Evolutionary conservation across 2,113 vertebrate species (phyloP).

Genomic region (Panthera tigris): DNA sequence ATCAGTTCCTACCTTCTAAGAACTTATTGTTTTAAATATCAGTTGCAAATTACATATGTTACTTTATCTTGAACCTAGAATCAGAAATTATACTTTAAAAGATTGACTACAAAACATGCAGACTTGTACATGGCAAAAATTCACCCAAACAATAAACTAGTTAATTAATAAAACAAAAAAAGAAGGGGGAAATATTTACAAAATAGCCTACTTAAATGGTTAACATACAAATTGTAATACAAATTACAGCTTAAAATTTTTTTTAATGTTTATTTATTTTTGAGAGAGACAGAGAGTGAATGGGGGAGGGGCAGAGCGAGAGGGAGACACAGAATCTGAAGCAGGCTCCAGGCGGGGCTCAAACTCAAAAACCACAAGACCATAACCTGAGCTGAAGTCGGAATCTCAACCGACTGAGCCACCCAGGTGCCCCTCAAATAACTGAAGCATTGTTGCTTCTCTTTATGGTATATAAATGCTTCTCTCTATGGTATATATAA

Average conservation of each 20-base stretch:
- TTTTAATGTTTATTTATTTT: too few species aligned
- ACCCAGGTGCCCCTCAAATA: too few species aligned
- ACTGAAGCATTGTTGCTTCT: not conserved
- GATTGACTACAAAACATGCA: not conserved
- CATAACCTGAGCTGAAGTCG: too few species aligned
- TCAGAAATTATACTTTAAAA: not conserved
- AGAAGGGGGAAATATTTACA: not conserved
- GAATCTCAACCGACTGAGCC: too few species aligned
- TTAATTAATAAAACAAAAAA: not conserved
- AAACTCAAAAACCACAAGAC: too few species aligned
- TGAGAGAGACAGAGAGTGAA: too few species aligned
- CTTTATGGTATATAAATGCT: not conserved
- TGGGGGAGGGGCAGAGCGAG: too few species aligned
- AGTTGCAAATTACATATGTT: not conserved
- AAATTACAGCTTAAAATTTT: too few species aligned
- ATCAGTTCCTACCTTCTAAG: not conserved
- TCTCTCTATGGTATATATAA: not conserved
- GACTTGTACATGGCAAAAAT: not conserved
- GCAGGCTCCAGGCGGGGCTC: too few species aligned
- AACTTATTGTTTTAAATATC: not conserved
- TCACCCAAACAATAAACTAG: not conserved
- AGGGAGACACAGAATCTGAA: too few species aligned
- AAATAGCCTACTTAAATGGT: not conserved
- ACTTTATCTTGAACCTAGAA: constrained; percentile 13
- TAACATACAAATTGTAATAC: not conserved